Conservation (phyloP, 2,113 vertebrate species). For the Melospiza georgiana region DNA sequence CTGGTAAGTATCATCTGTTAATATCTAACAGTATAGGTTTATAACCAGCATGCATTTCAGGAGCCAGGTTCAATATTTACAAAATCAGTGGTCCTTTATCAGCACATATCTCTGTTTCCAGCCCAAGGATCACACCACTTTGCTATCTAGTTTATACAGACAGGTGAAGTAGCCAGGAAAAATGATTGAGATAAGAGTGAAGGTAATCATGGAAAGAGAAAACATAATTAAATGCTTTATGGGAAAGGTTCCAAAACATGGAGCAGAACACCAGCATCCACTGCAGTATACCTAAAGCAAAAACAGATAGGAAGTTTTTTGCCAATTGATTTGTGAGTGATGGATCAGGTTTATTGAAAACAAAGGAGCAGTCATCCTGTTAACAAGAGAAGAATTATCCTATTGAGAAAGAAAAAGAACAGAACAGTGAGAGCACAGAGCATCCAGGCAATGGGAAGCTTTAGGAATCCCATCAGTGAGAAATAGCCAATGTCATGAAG, state of each 20-base stretch:
- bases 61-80: background rate
- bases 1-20: background rate
- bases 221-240: background rate
- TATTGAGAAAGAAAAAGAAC: background rate
- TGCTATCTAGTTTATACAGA: background rate
- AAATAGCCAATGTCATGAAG: rapidly evolving
- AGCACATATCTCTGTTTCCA: background rate
- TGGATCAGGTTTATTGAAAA: background rate
- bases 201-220: background rate
- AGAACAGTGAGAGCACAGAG: background rate
- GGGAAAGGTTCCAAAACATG: background rate
- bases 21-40: background rate
- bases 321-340: background rate
- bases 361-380: background rate
- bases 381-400: background rate
- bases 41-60: background rate
- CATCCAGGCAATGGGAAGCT: background rate
- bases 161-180: background rate
- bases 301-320: background rate
- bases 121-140: background rate
- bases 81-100: background rate
- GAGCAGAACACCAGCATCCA: background rate
- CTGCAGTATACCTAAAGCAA: background rate
- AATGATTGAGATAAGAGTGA: background rate
- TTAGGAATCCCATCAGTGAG: background rate